Base-by-base conservation (phyloP, 2,888 invertebrate genomes). In the Epicampocera succincta region DNA sequence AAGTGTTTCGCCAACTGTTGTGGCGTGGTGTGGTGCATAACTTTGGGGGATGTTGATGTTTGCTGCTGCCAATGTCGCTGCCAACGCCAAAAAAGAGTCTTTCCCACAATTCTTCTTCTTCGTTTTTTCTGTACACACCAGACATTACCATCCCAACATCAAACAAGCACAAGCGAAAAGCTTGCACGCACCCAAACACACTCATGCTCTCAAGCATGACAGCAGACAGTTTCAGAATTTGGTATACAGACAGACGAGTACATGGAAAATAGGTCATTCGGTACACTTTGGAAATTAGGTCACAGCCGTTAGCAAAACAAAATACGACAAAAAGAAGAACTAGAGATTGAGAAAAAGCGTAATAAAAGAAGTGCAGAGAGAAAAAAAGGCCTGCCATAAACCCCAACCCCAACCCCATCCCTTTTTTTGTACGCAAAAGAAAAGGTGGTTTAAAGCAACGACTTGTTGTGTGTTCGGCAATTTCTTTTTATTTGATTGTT, bases 21-120 rank as follows among this genome's bases (percentile, higher is more conserved):
- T 42, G 5, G 11, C 9, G 9, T 44, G 19, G 15, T 65, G 33
- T 9, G 33, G 8, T 3, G 5, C 33, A 9, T 9, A 33, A 33
- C n/a, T 66, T 68, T 56, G 54, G 56, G 79, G 79, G 74, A 56
- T 69, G 79, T 68, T 79, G n/a, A n/a, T n/a, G n/a, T n/a, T n/a
- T n/a, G n/a, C n/a, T 60, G 19, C 52, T 75, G 61, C 61, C 33
- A 61, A 46, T 48, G 44, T 46, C 15, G 61, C 68, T 72, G 29
- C 17, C 73, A 68, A 15, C 58, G 19, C 40, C 3, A 21, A 56
- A 52, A 21, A 56, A 52, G 44, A 19, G 5, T 17, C 54, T 61
- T 40, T 29, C 6, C 50, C 38, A 68, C 42, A 72, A 40, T 33
- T 52, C 25, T 17, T 44, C 19, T 38, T 50, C 44, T 33, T 4